phyloP scores from a whole-genome alignment of 2,113 vertebrate species.

The Cacatua alba region DNA sequence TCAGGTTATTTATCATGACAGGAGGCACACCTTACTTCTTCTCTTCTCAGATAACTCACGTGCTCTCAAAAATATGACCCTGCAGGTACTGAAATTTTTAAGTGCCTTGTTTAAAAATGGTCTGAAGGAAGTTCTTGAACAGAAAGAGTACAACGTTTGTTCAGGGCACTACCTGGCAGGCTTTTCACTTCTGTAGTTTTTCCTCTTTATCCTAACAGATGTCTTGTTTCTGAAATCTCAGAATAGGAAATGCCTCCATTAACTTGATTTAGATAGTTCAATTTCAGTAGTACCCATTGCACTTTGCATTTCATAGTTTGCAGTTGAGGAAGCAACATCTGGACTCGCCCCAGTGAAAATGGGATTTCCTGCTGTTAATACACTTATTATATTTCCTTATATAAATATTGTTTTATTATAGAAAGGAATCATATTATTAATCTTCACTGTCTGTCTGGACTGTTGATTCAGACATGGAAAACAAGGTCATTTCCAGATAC shows the following conservation, averaged over 20 bases:
- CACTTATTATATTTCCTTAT: slow-evolving; percentile 8
- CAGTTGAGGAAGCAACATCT: slow-evolving; percentile 9
- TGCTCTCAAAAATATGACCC: neutral
- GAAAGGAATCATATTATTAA: neutral
- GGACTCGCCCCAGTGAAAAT: slow-evolving; percentile 2
- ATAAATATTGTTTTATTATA: slow-evolving; percentile 10
- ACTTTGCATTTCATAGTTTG: neutral
- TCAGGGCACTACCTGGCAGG: neutral
- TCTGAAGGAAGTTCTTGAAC: neutral
- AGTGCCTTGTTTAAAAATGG: neutral
- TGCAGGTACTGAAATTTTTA: neutral
- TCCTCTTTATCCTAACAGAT: neutral
- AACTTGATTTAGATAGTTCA: neutral
- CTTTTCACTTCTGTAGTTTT: neutral
- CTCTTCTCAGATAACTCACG: neutral
- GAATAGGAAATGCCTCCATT: neutral
- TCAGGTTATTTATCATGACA: neutral
- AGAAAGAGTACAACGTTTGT: neutral
- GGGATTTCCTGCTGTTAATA: neutral
- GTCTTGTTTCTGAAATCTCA: neutral
- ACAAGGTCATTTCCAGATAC: neutral
- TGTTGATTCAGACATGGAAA: neutral
- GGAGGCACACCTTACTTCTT: neutral
- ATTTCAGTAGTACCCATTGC: neutral
- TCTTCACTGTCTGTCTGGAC: neutral